These are phyloP conservation scores for Heterocephalus glaber DNA, from an alignment of 2,113 vertebrate species.

Conservation along the genomic window DNA sequence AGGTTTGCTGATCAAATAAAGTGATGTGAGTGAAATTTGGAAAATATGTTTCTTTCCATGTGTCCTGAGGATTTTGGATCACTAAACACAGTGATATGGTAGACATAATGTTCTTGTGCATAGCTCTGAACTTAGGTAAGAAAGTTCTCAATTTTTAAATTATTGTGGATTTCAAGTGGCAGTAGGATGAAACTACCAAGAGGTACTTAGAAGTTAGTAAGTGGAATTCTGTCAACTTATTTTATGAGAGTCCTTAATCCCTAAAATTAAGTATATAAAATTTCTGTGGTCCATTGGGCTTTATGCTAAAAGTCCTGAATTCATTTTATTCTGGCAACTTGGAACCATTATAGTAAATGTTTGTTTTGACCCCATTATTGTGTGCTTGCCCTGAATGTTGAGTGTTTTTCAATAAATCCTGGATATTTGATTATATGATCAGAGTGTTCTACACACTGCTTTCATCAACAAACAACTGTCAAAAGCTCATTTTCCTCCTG, in stretches of 20 bases:
- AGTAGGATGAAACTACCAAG: conserved; percentile 4
- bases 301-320: conserved; percentile 7
- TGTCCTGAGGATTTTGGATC: not conserved
- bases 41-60: not conserved
- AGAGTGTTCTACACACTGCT: not conserved
- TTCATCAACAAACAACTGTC: conserved; percentile 46
- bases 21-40: not conserved
- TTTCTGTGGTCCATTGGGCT: conserved; percentile 50
- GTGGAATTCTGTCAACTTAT: conserved; percentile 52
- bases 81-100: not conserved
- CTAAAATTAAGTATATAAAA: conserved; percentile 63
- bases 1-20: not conserved
- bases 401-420: conserved; percentile 33
- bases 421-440: not conserved
- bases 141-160: conserved; percentile 45
- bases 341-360: not conserved
- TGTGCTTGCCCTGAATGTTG: not conserved
- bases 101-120: not conserved
- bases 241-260: conserved; percentile 38
- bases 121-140: not conserved
- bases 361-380: conserved; percentile 47
- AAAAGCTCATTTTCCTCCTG: conserved; percentile 25
- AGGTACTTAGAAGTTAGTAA: conserved; percentile 39
- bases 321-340: conserved; percentile 57
- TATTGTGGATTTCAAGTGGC: conserved; percentile 57